These are phyloP conservation scores for Amphibalanus amphitrite DNA, from an alignment of 1,140 invertebrate genomes.

Conservation along the genomic window DNA sequence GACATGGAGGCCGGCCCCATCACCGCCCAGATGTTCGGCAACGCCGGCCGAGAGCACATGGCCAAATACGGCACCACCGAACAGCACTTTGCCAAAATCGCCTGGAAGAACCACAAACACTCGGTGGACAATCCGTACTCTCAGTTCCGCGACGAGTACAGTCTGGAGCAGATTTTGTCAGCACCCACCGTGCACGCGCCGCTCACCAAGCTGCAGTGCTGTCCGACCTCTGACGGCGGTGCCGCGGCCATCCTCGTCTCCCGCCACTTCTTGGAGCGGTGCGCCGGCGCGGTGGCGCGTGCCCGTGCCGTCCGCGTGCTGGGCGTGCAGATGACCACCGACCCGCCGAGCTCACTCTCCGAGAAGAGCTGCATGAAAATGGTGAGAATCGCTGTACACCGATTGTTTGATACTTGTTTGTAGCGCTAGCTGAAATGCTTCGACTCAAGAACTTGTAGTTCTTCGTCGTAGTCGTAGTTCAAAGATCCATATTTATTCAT, in stretches of 20 bases:
- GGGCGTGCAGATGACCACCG: constrained; percentile 90
- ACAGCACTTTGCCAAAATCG: constrained; percentile 92
- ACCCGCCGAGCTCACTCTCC: constrained; percentile 64
- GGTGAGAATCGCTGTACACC: constrained; percentile 15
- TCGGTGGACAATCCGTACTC: constrained; percentile 91
- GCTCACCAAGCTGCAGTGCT: constrained; percentile 88
- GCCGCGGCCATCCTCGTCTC: constrained; percentile 79
- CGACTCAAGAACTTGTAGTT: too few species aligned
- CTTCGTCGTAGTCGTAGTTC: too few species aligned
- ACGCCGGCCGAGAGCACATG: constrained; percentile 93
- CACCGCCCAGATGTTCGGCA: constrained; percentile 90
- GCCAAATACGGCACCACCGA: constrained; percentile 85
- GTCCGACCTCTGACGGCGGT: constrained; percentile 90
- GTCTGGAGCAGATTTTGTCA: constrained; percentile 67
- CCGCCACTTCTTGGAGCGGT: constrained; percentile 69
- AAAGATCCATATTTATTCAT: too few species aligned
- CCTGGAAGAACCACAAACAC: constrained; percentile 93
- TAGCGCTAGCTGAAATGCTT: too few species aligned
- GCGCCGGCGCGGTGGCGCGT: constrained; percentile 51
- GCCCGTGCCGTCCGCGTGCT: constrained; percentile 78
- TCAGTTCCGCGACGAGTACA: constrained; percentile 79
- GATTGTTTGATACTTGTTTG: too few species aligned
- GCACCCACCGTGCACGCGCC: constrained; percentile 73
- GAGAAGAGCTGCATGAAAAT: constrained; percentile 78
- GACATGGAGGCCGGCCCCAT: constrained; percentile 53